These are phyloP conservation scores for Laodelphax striatellus DNA, from an alignment of 1,140 invertebrate genomes.

Conservation along the genomic window DNA sequence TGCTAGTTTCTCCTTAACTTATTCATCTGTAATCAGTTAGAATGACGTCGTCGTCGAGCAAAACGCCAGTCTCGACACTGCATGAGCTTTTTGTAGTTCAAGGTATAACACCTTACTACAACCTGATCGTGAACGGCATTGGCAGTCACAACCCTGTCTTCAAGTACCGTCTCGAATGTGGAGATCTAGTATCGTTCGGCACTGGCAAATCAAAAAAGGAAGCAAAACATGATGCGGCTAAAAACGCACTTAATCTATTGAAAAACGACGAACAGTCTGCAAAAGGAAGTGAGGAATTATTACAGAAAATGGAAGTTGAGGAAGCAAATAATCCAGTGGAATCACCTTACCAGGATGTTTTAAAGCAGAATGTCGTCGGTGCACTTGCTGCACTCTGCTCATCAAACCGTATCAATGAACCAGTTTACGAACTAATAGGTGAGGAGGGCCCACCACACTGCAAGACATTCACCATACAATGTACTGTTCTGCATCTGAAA, in stretches of 20 bases:
- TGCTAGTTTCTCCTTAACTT: too few species aligned
- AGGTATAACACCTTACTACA: conserved; percentile 47
- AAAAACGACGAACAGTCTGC: background rate
- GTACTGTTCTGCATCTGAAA: conserved; percentile 45
- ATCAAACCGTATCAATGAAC: conserved; percentile 46
- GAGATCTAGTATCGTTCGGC: conserved; percentile 36
- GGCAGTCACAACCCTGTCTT: conserved; percentile 60
- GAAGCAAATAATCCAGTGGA: conserved; percentile 11
- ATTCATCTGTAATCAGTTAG: too few species aligned
- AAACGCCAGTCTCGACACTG: conserved; percentile 58
- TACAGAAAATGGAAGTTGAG: background rate
- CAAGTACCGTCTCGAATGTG: conserved; percentile 43
- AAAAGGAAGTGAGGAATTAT: background rate
- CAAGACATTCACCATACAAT: conserved; percentile 52
- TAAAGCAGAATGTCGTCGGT: conserved; percentile 23
- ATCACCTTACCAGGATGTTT: conserved; percentile 18
- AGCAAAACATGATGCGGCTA: conserved; percentile 55
- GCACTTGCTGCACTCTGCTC: conserved; percentile 39
- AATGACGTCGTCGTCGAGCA: conserved; percentile 30
- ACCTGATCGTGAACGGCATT: conserved; percentile 53
- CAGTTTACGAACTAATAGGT: conserved; percentile 45
- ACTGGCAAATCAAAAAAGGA: conserved; percentile 54
- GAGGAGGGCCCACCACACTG: conserved; percentile 61
- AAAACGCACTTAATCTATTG: conserved; percentile 38
- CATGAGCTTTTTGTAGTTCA: conserved; percentile 58